Evolutionary conservation across 1,140 invertebrate species (phyloP), one percentile per base, ranked within the genome.

Genomic region (Sarcophaga bullata): DNA sequence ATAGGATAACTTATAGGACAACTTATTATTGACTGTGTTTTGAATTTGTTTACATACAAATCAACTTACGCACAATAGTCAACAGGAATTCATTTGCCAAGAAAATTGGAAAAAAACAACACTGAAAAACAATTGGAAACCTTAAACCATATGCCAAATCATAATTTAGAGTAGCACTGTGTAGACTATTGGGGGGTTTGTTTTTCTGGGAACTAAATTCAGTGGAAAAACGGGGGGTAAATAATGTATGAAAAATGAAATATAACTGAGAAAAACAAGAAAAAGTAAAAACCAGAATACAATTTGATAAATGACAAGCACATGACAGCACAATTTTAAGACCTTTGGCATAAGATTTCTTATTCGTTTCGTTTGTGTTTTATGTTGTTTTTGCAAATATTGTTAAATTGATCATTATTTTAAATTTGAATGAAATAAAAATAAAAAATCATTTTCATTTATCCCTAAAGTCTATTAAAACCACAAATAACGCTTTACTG

Each of bases 401-500:
- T 58, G n/a, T 58, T 58, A 58, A 58, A 58, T 13, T 58, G 54
- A 58, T 58, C 54, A 58, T 58, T 13, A 58, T 58, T 58, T 58
- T 58, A 58, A n/a, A n/a, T 37, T 37, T 37, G 25, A 37, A 37
- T 2, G 25, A 37, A 37, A 37, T 37, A 37, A 37, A n/a, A 58
- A 58, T 15, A 58, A 13, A 58, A 58, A 13, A n/a, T 37, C 25
- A 58, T n/a, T 13, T 58, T 58, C 54, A n/a, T 11, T 58, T 58
- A 58, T 58, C 54, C 54, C 54, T n/a, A 58, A 58, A 1, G 54
- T 58, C 54, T 58, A 58, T 58, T 58, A 58, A 58, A 58, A 58
- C 54, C 13, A 58, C 54, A 52, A 10, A 52, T 13, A 52, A 52
- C 6, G 13, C 13, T 52, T 52, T 6, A 13, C 13, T 9, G 50